Evolutionary conservation across 2,797 vertebrate genomes (phyloP), one percentile per base, ranked within the genome.

Genomic region (Chaunax sp.): DNA sequence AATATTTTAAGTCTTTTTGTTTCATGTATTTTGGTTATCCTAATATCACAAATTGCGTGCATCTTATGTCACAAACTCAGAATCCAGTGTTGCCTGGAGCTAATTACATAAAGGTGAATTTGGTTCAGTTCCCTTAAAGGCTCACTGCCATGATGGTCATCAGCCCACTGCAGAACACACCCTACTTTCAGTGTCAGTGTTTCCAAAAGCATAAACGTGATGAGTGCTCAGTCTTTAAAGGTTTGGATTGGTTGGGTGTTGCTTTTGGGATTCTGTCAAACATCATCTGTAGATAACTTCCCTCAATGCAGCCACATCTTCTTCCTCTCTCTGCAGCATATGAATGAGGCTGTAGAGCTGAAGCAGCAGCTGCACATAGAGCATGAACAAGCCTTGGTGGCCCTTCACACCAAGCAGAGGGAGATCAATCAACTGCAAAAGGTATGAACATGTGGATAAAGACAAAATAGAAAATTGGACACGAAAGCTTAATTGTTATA

Each of bases 361-460:
- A 95, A 95, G 95, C 96, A 96, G 93, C 96, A 95, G 92, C 92
- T 97, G 93, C 95, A 97, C 81, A 75, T 91, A 90, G 96, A 98
- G 95, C 96, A 99, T 97, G 97, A 96, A 80, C 95, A 95, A 86
- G 95, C 95, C 88, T 93, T 97, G 96, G 96, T 92, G 72, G 93
- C 94, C 55, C 95, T 98, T 92, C 95, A 90, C 79, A 93, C 92
- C 91, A 97, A 96, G 90, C 96, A 97, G 95, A 96, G 94, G 95
- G 95, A 96, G 92, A 96, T 97, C 61, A 93, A 95, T 71, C 94
- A 95, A 72, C 94, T 97, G 92, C 96, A 96, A 92, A 96, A 95
- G 96, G 97, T 96, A 83, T 12, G 54, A 12, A 20, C 28, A 25
- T 1, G 56, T 25, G 16, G 47, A 61, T 64, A 22, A 66, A 57